Evolutionary conservation across 2,113 vertebrate genomes (phyloP), one percentile per base, ranked within the genome.

Genomic region (Lepus americanus): DNA sequence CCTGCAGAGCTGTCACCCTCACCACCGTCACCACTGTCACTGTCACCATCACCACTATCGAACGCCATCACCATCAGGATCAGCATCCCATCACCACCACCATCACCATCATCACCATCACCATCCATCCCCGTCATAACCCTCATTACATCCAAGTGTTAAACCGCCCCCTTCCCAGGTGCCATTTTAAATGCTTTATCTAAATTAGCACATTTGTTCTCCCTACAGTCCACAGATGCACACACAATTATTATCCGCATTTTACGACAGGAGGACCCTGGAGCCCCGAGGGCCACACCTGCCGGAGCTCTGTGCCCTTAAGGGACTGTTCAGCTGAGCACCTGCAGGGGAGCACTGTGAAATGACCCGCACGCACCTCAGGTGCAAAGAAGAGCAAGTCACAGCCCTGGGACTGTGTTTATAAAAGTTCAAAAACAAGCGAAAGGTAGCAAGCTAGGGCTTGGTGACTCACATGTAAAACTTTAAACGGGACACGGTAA

Each of bases 81-180:
- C 51, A 33, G 39, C 39, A 5, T 39, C 39, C 4, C 63, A 61
- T 3, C 36, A 33, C 1, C 9, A 44, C 1, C 25, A 66, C 2
- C 39, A 16, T 0, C 10, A 44, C 0, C 49, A 36, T 0, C 23
- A 39, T 0, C 17, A 53, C 27, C 31, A 72, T 0, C 49, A 14
- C 0, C 8, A 22, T 7, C 6, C 44, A 55, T 3, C 31, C 33
- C 4, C 64, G 29, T 6, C 31, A 55, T 59, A 39, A 22, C 44
- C 6, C 44, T 44, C 44, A 44, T 55, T 22, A 1, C 9, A 55
- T 77, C 51, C 69, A 9, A 69, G 3, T 11, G 89, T 91, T 69
- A 63, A 79, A 85, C 23, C 33, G 25, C 83, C 25, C 31, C 66
- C 36, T 23, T 6, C 69, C 36, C 59, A 49, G 6, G 5, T 31